These are phyloP conservation scores for Macrophya annulata DNA, from an alignment of 2,888 invertebrate species.

Conservation along the genomic window DNA sequence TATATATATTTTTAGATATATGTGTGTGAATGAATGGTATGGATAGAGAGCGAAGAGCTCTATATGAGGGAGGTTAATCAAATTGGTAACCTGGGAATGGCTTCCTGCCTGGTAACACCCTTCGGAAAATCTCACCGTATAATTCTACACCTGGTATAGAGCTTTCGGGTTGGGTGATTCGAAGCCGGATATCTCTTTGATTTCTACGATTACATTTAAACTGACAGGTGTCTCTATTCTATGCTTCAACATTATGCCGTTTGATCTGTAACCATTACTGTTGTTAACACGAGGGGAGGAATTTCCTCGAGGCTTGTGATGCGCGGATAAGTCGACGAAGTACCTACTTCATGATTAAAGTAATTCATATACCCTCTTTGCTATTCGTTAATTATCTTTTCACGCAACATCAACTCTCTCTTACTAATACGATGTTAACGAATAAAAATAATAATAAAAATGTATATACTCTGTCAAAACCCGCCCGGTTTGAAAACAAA, in stretches of 20 bases:
- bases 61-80: slow-evolving; percentile 69
- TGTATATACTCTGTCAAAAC: neutral
- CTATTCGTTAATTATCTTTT: slow-evolving; percentile 34
- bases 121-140: slow-evolving; percentile 63
- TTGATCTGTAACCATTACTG: slow-evolving; percentile 49
- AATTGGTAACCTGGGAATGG: slow-evolving; percentile 74
- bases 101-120: slow-evolving; percentile 78
- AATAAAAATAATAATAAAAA: neutral
- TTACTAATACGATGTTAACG: neutral
- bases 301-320: slow-evolving; percentile 19
- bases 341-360: slow-evolving; percentile 49
- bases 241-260: slow-evolving; percentile 34
- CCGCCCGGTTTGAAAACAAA: too few species aligned
- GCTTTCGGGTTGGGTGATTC: slow-evolving; percentile 34
- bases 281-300: slow-evolving; percentile 9
- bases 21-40: neutral
- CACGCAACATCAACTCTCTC: slow-evolving; percentile 34
- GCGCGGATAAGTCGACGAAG: slow-evolving; percentile 49
- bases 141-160: slow-evolving; percentile 50
- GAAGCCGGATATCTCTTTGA: slow-evolving; percentile 70
- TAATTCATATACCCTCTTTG: slow-evolving; percentile 21
- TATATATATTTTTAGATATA: too few species aligned
- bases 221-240: slow-evolving; percentile 72
- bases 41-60: neutral
- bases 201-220: slow-evolving; percentile 76